Evolutionary conservation across 2,113 vertebrate genomes (phyloP).

Genomic region (Gymnobelideus leadbeateri): DNA sequence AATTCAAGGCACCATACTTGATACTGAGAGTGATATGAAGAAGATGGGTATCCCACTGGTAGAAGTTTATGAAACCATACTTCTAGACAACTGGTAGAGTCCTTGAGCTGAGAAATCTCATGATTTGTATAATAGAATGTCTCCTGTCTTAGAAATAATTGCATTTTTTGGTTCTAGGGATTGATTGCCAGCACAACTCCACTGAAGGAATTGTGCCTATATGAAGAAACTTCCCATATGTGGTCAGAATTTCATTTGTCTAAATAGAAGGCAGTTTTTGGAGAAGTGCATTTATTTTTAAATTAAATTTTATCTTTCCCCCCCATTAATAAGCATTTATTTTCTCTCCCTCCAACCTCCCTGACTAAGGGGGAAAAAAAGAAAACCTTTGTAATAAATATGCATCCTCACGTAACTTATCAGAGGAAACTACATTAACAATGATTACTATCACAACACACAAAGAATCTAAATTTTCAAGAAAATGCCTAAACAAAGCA

Average conservation of each 20-base stretch:
- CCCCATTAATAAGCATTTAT: not conserved
- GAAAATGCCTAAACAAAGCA: not conserved
- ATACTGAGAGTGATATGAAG: constrained; percentile 27
- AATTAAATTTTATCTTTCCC: not conserved
- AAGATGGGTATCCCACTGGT: not conserved
- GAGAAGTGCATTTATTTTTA: not conserved
- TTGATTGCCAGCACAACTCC: not conserved
- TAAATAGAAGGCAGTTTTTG: not conserved
- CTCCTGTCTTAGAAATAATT: not conserved
- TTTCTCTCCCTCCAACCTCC: not conserved
- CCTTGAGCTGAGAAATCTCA: constrained; percentile 43
- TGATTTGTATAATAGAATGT: not conserved
- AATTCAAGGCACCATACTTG: constrained; percentile 61
- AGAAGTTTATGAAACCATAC: constrained; percentile 42
- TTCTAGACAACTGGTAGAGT: constrained; percentile 24
- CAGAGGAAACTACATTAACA: not conserved
- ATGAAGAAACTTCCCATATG: not conserved
- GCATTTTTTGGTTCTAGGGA: not conserved
- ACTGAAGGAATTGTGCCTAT: not conserved
- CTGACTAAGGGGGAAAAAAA: not conserved
- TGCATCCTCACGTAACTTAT: not conserved
- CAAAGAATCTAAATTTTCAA: constrained; percentile 29
- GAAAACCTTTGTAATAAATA: not conserved
- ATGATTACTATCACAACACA: not conserved
- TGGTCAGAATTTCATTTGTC: not conserved